These are phyloP conservation scores for Sciaenops ocellatus DNA, from an alignment of 2,797 vertebrate species.

Conservation along the genomic window DNA sequence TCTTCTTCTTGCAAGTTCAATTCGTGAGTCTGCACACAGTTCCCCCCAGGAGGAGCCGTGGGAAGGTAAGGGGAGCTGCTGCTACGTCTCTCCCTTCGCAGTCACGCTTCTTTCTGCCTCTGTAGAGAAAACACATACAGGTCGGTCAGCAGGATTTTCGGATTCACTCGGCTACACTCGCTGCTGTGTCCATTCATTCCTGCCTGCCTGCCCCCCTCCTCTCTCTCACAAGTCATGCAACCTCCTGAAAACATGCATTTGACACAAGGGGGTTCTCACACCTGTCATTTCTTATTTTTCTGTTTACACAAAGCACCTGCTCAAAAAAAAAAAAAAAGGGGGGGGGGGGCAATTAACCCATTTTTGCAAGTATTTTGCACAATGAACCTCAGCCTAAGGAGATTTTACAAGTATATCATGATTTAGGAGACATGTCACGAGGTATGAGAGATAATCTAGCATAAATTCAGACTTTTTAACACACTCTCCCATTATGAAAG, in stretches of 20 bases:
- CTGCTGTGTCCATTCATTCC: conserved; percentile 62
- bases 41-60: conserved; percentile 50
- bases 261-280: neutral
- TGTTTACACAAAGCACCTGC: conserved; percentile 26
- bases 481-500: conserved; percentile 18
- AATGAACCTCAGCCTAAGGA: neutral
- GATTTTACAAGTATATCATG: conserved; percentile 16
- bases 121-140: conserved; percentile 66
- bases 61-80: conserved; percentile 45
- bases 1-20: conserved; percentile 46
- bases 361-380: neutral
- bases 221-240: conserved; percentile 20
- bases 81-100: conserved; percentile 56
- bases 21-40: conserved; percentile 36
- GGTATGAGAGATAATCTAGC: conserved; percentile 9
- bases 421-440: neutral
- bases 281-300: neutral
- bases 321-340: too few relatives aligned
- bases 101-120: conserved; percentile 78
- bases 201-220: neutral
- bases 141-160: conserved; percentile 80
- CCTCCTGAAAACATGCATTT: neutral
- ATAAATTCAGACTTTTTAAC: conserved; percentile 13
- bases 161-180: conserved; percentile 76
- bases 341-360: neutral